Evolutionary conservation across 2,113 vertebrate species (phyloP).

Genomic region (Pithys albifrons): DNA sequence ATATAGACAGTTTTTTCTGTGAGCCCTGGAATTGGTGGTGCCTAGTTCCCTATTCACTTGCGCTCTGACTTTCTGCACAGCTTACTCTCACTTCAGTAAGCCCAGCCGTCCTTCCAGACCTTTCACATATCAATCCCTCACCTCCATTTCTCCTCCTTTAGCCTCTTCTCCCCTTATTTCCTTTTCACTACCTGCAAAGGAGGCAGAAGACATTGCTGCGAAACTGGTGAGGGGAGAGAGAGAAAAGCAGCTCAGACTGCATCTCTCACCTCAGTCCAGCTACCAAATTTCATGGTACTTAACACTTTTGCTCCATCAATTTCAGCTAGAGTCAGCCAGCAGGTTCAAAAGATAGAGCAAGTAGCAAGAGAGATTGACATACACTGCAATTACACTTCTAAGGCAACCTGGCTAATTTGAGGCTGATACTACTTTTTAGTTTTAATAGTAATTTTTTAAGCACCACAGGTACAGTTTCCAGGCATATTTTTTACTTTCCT

Average conservation of each 20-base stretch:
- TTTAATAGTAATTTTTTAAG: not conserved
- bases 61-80: not conserved
- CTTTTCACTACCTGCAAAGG: not conserved
- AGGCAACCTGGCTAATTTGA: not conserved
- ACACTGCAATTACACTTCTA: not conserved
- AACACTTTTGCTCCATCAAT: not conserved
- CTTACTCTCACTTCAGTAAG: not conserved
- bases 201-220: not conserved
- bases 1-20: not conserved
- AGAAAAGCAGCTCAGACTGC: not conserved
- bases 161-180: not conserved
- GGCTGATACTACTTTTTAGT: not conserved
- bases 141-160: not conserved
- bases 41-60: not conserved
- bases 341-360: not conserved
- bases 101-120: not conserved
- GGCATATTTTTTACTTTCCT: not conserved
- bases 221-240: too few species aligned
- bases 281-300: not conserved
- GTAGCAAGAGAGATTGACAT: not conserved
- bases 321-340: not conserved
- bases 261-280: not conserved
- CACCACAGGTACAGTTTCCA: not conserved
- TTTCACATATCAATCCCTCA: not conserved
- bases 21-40: not conserved